Percentiles rank a stretch among this genome's conserved stretches.
Conservation (phyloP, 2,797 vertebrate genomes). For the Anniella stebbinsi region DNA sequence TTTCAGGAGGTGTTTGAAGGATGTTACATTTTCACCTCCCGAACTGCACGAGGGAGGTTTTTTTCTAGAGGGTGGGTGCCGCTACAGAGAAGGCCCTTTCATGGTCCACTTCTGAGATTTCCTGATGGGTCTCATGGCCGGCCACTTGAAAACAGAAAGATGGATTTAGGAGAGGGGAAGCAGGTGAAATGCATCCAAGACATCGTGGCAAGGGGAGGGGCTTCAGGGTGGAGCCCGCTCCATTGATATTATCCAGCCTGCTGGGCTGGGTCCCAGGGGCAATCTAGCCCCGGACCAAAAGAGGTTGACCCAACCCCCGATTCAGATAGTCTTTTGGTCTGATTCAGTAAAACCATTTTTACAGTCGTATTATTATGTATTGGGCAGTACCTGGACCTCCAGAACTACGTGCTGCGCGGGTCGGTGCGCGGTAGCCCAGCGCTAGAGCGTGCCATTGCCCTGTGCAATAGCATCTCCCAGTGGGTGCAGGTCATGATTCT, state of each 20-base stretch:
- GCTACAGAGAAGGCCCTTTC: too few species aligned
- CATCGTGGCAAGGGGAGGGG: too few species aligned
- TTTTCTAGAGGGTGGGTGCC: too few species aligned
- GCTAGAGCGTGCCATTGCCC: constrained; percentile 89
- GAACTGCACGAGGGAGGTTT: too few species aligned
- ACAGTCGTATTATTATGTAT: background rate
- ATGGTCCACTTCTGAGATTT: background rate
- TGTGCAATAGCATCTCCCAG: constrained; percentile 93
- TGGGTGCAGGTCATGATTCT: constrained; percentile 97
- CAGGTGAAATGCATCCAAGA: too few species aligned
- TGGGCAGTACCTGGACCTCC: constrained; percentile 87
- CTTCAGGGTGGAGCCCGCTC: too few species aligned
- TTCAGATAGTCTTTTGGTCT: background rate
- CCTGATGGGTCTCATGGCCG: background rate
- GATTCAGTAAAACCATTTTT: background rate
- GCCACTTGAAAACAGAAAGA: background rate
- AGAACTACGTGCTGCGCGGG: constrained; percentile 88
- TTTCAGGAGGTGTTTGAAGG: too few species aligned
- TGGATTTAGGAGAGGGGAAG: background rate
- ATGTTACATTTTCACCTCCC: too few species aligned
- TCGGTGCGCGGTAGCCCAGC: constrained; percentile 87
- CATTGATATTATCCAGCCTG: too few species aligned
- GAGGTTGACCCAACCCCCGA: background rate
- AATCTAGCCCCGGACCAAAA: too few species aligned
- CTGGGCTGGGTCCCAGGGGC: too few species aligned